A percentile compares a stretch with the other conserved stretches of the same genome.
Conservation (phyloP, 2,113 vertebrate species). For the Talpa occidentalis region DNA sequence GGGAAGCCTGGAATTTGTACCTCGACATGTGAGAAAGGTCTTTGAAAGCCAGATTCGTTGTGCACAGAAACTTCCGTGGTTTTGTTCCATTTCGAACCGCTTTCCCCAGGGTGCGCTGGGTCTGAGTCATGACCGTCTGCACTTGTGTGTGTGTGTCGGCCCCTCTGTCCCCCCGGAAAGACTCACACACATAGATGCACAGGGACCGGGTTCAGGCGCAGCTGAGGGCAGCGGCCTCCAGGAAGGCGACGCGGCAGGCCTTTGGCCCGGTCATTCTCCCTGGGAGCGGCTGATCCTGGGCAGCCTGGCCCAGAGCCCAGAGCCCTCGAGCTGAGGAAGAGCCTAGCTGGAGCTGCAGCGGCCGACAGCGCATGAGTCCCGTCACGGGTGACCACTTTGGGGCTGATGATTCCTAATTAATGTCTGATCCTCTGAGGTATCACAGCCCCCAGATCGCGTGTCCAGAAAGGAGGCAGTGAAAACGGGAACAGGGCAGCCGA, state of each 20-base stretch:
- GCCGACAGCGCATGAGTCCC: constrained; percentile 91
- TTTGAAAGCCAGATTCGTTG: constrained; percentile 70
- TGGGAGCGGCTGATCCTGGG: constrained; percentile 82
- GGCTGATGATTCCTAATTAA: constrained; percentile 92
- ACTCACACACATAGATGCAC: too few species aligned
- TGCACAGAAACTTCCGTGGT: constrained; percentile 68
- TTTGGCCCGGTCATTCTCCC: too few species aligned
- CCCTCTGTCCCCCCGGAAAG: constrained; percentile 69
- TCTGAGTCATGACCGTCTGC: not conserved
- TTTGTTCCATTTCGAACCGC: constrained; percentile 71
- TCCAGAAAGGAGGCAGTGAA: constrained; percentile 83
- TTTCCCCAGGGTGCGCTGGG: constrained; percentile 74
- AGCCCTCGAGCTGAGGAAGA: constrained; percentile 86
- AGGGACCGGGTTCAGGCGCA: too few species aligned
- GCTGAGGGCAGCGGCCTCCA: too few species aligned
- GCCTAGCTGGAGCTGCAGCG: constrained; percentile 90
- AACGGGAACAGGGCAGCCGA: constrained; percentile 81
- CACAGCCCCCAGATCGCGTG: constrained; percentile 86
- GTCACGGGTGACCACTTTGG: constrained; percentile 89
- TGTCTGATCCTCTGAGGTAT: constrained; percentile 88
- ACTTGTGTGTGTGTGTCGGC: not conserved
- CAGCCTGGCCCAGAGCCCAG: constrained; percentile 89
- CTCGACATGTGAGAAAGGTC: constrained; percentile 61
- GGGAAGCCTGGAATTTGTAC: constrained; percentile 52
- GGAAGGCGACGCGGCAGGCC: too few species aligned